Conservation (phyloP, 1,140 invertebrate genomes). For the Stratiolaelaps scimitus region DNA sequence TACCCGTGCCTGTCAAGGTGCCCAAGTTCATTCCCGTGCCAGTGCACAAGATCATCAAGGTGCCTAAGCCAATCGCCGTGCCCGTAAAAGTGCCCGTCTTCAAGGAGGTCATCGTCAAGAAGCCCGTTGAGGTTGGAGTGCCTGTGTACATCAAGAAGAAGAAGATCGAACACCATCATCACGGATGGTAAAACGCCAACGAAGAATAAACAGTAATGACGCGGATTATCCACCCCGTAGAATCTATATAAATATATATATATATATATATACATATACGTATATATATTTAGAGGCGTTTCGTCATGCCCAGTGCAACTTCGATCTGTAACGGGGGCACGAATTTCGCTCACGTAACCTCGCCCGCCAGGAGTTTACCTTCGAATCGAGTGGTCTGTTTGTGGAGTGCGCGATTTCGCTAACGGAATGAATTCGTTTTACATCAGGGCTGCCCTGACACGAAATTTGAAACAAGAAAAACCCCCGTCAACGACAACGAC, state of each 20-base stretch:
- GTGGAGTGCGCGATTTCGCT: too few species aligned
- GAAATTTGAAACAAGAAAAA: too few species aligned
- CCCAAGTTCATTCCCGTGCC: conserved; percentile 25
- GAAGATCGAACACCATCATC: conserved; percentile 19
- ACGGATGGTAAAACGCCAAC: neutral
- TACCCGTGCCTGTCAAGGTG: conserved; percentile 26
- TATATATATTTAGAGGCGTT: too few species aligned
- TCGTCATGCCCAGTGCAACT: too few species aligned
- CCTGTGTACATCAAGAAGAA: conserved; percentile 28
- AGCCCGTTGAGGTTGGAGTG: conserved; percentile 26
- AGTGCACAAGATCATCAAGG: conserved; percentile 27
- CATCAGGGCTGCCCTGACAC: too few species aligned
- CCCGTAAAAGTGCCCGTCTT: conserved; percentile 26
- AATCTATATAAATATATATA: neutral
- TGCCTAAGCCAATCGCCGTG: conserved; percentile 16
- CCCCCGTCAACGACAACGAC: too few species aligned
- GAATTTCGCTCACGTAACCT: too few species aligned
- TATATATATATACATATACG: too few species aligned
- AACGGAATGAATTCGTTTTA: too few species aligned
- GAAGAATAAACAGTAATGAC: neutral
- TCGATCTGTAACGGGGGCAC: too few species aligned
- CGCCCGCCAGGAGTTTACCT: too few species aligned
- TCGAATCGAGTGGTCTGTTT: too few species aligned
- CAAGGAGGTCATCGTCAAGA: conserved; percentile 28
- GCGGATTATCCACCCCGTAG: neutral